Evolutionary conservation across 2,888 invertebrate genomes (phyloP).

Genomic region (Xestia sexstrigata): DNA sequence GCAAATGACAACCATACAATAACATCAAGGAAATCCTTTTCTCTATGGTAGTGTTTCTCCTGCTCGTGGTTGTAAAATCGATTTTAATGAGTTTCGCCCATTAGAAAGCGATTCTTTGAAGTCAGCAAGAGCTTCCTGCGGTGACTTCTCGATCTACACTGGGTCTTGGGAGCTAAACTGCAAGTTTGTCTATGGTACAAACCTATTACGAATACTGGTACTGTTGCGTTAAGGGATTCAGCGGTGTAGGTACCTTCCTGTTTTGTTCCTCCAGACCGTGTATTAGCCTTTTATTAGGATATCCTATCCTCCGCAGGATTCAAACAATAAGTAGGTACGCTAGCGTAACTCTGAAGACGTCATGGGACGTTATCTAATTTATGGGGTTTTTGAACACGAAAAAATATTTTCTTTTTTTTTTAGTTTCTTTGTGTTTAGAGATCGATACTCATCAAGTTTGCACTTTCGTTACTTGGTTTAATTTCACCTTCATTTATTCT

Average conservation of each 20-base stretch:
- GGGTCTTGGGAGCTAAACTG: not conserved
- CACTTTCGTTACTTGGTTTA: not conserved
- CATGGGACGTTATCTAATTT: not conserved
- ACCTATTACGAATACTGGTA: not conserved
- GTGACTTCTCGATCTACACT: constrained; percentile 2
- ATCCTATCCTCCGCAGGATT: not conserved
- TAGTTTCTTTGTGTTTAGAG: not conserved
- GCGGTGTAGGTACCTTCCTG: not conserved
- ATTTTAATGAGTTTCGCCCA: constrained; percentile 44
- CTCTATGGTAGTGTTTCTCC: constrained; percentile 4
- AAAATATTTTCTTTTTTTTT: not conserved
- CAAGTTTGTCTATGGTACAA: not conserved
- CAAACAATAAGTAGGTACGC: not conserved
- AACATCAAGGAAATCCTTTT: constrained; percentile 42
- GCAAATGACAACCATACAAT: constrained; percentile 6
- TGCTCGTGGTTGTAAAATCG: constrained; percentile 39
- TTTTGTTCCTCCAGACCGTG: not conserved
- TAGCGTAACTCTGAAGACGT: not conserved
- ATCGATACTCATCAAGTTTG: not conserved
- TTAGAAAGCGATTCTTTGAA: constrained; percentile 49
- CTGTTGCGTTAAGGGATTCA: not conserved
- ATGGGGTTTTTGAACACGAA: not conserved
- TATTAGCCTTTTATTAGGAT: not conserved
- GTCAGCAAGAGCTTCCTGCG: constrained; percentile 33
- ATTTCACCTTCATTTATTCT: not conserved